These are phyloP conservation scores for Hemistola chrysoprasaria DNA, from an alignment of 2,888 invertebrate genomes.

Conservation along the genomic window DNA sequence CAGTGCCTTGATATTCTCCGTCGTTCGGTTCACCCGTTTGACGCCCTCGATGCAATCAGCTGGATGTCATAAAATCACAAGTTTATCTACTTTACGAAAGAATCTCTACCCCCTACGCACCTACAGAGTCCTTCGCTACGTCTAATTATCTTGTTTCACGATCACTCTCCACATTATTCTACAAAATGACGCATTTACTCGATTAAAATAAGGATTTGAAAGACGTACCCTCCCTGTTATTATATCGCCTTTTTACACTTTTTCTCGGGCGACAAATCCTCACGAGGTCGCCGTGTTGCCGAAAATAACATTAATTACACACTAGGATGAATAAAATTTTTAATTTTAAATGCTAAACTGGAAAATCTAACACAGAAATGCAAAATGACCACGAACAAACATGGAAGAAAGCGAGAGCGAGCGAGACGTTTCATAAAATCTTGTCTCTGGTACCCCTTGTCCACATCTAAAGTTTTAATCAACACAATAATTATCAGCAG, in stretches of 20 bases:
- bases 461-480: too few relatives aligned
- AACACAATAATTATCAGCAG: too few relatives aligned
- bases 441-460: slow-evolving; percentile 53
- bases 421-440: slow-evolving; percentile 63
- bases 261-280: slow-evolving; percentile 74
- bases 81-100: slow-evolving; percentile 32
- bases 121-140: slow-evolving; percentile 32
- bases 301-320: slow-evolving; percentile 80
- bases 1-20: slow-evolving; percentile 61
- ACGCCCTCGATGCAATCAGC: slow-evolving; percentile 76
- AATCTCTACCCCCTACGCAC: slow-evolving; percentile 27
- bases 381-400: slow-evolving; percentile 81
- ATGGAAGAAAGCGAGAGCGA: slow-evolving; percentile 74
- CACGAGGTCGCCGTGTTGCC: slow-evolving; percentile 73
- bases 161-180: slow-evolving; percentile 61
- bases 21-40: slow-evolving; percentile 52
- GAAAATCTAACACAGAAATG: slow-evolving; percentile 77
- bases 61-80: slow-evolving; percentile 59
- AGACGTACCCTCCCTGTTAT: slow-evolving; percentile 82
- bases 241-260: slow-evolving; percentile 72
- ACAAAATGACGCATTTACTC: slow-evolving; percentile 82
- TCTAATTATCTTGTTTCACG: slow-evolving; percentile 47
- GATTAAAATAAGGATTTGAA: slow-evolving; percentile 71
- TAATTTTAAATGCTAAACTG: slow-evolving; percentile 68
- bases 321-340: slow-evolving; percentile 65